Conservation (phyloP, 2,797 vertebrate genomes). For the Hybognathus amarus region DNA sequence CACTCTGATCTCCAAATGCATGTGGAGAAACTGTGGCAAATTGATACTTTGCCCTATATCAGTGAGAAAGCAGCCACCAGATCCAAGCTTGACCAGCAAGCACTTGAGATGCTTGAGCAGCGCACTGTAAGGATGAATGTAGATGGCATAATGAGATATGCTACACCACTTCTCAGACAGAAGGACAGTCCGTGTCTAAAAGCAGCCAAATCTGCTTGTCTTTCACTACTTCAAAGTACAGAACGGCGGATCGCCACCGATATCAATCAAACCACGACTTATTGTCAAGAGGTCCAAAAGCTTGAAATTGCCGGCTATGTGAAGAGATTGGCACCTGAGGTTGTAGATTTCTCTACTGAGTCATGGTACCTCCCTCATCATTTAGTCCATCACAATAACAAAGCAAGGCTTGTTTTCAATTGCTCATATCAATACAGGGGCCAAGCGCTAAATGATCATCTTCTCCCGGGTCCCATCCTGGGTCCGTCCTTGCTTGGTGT, state of each 20-base stretch:
- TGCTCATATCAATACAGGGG: not conserved
- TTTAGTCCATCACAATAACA: conserved; percentile 5
- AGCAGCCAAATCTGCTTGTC: not conserved
- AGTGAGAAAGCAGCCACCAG: conserved; percentile 15
- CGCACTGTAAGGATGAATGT: too few relatives aligned
- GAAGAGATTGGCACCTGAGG: too few relatives aligned
- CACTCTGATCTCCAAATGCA: not conserved
- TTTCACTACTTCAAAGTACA: conserved; percentile 7
- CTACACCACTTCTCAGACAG: too few relatives aligned
- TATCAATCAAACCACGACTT: conserved; percentile 3
- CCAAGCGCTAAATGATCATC: not conserved
- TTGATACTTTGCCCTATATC: conserved; percentile 8
- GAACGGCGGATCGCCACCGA: conserved; percentile 1
- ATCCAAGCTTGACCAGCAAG: conserved; percentile 34
- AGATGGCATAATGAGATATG: too few relatives aligned
- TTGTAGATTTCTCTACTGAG: too few relatives aligned
- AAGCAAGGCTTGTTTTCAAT: conserved; percentile 19
- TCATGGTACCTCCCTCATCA: conserved; percentile 18
- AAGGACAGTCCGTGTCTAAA: too few relatives aligned
- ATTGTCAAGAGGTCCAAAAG: conserved; percentile 10
- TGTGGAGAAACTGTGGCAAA: conserved; percentile 20
- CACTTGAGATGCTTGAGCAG: conserved; percentile 2
- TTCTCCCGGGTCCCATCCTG: not conserved
- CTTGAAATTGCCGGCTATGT: too few relatives aligned
- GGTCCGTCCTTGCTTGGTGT: conserved; percentile 14